These are phyloP conservation scores for Hephaestus fuliginosus DNA, from an alignment of 2,797 vertebrate genomes.

Conservation along the genomic window DNA sequence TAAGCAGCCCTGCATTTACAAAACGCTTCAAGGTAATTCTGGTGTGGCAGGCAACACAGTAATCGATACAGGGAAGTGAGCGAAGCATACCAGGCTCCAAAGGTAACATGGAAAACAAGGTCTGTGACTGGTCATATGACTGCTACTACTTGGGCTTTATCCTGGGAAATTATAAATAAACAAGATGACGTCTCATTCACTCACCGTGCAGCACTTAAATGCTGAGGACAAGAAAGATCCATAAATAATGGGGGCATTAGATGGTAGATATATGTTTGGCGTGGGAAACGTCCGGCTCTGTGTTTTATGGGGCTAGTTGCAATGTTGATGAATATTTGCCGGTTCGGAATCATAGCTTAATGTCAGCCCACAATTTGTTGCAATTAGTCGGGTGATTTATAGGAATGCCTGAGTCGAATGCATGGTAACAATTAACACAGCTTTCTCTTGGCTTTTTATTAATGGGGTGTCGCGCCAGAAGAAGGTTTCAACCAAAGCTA, in stretches of 20 bases:
- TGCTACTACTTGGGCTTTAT: conserved; percentile 59
- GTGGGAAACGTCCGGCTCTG: conserved; percentile 79
- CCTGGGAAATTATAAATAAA: conserved; percentile 77
- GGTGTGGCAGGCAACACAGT: conserved; percentile 53
- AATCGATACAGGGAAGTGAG: conserved; percentile 65
- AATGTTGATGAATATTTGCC: conserved; percentile 89
- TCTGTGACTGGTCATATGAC: conserved; percentile 63
- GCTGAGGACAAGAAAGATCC: conserved; percentile 83
- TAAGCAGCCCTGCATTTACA: conserved; percentile 28
- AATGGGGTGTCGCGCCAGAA: conserved; percentile 82
- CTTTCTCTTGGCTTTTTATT: conserved; percentile 85
- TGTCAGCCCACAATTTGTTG: conserved; percentile 89
- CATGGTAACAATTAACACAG: conserved; percentile 87
- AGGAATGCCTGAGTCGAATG: conserved; percentile 81
- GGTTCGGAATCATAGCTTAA: conserved; percentile 89
- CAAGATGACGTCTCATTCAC: conserved; percentile 77
- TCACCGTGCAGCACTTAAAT: conserved; percentile 79
- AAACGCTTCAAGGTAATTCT: conserved; percentile 56
- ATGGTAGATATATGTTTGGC: conserved; percentile 81
- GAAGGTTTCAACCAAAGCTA: conserved; percentile 76
- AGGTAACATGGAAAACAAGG: conserved; percentile 68
- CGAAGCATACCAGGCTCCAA: conserved; percentile 55
- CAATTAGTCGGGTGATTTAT: conserved; percentile 88
- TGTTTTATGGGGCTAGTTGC: conserved; percentile 85
- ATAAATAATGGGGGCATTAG: conserved; percentile 84